These are phyloP conservation scores for Triplophysa tibetana DNA, from an alignment of 2,113 vertebrate genomes.

Conservation along the genomic window DNA sequence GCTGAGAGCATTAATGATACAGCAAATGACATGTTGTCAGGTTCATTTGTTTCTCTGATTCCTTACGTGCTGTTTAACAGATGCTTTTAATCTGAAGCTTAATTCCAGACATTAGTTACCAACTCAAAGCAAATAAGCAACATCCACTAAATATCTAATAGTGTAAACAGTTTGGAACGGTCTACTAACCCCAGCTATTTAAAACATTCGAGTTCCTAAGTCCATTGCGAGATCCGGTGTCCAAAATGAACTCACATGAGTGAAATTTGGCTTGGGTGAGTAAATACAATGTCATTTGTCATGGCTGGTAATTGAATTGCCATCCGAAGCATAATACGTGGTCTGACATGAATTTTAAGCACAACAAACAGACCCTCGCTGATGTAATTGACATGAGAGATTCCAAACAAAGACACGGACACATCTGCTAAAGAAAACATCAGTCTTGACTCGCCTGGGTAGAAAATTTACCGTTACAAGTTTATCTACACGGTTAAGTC, in stretches of 20 bases:
- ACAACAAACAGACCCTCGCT: too few species aligned
- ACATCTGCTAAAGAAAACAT: background rate
- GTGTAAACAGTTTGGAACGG: too few species aligned
- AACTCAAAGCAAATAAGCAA: too few species aligned
- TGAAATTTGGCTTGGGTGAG: background rate
- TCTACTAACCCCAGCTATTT: too few species aligned
- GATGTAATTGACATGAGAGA: background rate
- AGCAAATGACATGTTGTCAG: constrained; percentile 1
- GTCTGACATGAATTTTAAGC: background rate
- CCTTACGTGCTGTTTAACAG: background rate
- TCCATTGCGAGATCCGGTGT: too few species aligned
- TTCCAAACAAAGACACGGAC: background rate
- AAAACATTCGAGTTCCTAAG: too few species aligned
- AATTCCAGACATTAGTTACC: background rate
- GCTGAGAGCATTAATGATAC: background rate
- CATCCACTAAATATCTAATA: too few species aligned
- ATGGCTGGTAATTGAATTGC: background rate
- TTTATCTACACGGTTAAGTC: too few species aligned
- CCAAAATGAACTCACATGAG: background rate
- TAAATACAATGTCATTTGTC: background rate
- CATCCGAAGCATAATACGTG: background rate
- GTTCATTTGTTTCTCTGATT: background rate
- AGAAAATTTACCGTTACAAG: background rate
- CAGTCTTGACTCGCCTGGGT: background rate
- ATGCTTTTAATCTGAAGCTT: constrained; percentile 5